A percentile compares a stretch with the other conserved stretches of the same genome.
These are phyloP conservation scores for Nezara viridula DNA, from an alignment of 2,888 invertebrate genomes.

Conservation along the genomic window DNA sequence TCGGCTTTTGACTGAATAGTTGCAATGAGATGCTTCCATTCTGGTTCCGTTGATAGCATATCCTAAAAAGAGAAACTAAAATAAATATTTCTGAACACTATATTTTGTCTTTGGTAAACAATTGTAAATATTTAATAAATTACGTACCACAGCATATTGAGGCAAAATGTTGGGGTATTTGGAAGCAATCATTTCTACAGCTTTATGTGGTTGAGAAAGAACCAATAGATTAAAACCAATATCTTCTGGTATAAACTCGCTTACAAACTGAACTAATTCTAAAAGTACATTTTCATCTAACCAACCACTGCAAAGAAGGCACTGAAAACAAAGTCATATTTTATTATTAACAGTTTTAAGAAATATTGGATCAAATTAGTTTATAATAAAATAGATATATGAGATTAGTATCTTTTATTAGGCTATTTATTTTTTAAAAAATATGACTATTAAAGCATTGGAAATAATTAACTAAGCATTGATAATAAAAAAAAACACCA, in stretches of 20 bases:
- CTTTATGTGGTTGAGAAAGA: conserved; percentile 69
- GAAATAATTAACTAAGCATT: too few relatives aligned
- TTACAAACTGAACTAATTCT: conserved; percentile 75
- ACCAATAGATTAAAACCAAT: conserved; percentile 67
- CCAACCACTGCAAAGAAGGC: conserved; percentile 74
- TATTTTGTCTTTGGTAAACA: not conserved
- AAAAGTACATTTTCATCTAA: conserved; percentile 73
- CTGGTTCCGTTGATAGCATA: conserved; percentile 69
- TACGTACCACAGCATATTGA: conserved; percentile 76
- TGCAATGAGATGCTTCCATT: conserved; percentile 70
- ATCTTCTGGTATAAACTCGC: conserved; percentile 64
- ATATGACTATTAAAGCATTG: too few relatives aligned
- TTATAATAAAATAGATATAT: too few relatives aligned
- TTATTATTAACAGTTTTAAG: too few relatives aligned
- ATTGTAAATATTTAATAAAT: too few relatives aligned
- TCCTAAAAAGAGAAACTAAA: conserved; percentile 68
- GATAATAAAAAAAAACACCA: too few relatives aligned
- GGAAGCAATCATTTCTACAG: conserved; percentile 72
- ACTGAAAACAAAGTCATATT: conserved; percentile 69
- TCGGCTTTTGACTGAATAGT: conserved; percentile 69
- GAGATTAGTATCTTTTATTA: too few relatives aligned
- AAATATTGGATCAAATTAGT: not conserved
- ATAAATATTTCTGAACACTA: not conserved
- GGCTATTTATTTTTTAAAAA: too few relatives aligned
- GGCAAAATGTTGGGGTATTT: conserved; percentile 76